Evolutionary conservation across 2,797 vertebrate genomes (phyloP).

Genomic region (Onychomys leucogaster): DNA sequence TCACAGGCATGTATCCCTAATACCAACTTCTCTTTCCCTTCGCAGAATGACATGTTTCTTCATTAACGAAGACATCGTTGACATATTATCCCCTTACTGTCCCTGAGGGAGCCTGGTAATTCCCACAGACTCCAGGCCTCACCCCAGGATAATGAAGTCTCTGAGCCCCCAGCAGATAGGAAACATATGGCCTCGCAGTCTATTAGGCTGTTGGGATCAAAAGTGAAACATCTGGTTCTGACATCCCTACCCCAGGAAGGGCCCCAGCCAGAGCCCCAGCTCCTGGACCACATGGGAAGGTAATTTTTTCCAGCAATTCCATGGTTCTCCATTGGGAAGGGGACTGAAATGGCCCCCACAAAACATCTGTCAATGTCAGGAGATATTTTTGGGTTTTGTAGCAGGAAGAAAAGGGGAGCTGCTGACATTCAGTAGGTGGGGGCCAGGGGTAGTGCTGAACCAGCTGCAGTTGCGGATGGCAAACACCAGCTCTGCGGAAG

Average conservation of each 20-base stretch:
- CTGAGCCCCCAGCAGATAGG: not conserved
- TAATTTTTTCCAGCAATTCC: constrained; percentile 6
- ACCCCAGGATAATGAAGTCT: not conserved
- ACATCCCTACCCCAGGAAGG: not conserved
- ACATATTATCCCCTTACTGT: not conserved
- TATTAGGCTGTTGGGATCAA: not conserved
- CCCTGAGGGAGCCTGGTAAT: not conserved
- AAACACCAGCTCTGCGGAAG: not conserved
- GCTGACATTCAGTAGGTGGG: fast-evolving
- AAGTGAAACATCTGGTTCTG: constrained; percentile 3
- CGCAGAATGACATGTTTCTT: not conserved
- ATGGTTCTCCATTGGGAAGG: not conserved
- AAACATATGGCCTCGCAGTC: constrained; percentile 13
- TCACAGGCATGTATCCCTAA: not conserved
- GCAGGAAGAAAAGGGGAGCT: not conserved
- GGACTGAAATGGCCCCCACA: not conserved
- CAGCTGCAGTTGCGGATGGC: not conserved
- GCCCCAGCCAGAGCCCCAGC: not conserved
- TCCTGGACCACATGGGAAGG: constrained; percentile 44
- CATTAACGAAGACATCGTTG: not conserved
- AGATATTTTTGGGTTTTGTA: not conserved
- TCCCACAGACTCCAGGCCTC: not conserved
- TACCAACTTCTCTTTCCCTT: not conserved
- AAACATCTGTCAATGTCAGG: not conserved
- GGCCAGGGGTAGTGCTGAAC: fast-evolving